These are phyloP conservation scores for Augochlorella aurata DNA, from an alignment of 2,888 invertebrate genomes.

Conservation along the genomic window DNA sequence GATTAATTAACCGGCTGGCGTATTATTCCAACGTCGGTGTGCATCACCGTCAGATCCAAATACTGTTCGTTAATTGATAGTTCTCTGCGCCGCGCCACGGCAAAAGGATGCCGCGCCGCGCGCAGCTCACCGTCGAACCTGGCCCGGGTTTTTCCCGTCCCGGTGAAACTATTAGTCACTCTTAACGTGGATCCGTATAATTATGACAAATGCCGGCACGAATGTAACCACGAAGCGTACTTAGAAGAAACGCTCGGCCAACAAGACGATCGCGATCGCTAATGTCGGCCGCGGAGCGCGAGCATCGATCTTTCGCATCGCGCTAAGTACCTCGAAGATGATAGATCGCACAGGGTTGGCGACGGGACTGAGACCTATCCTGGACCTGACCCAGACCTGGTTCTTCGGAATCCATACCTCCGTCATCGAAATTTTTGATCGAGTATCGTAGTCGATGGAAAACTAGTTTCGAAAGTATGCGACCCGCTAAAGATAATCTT, in stretches of 20 bases:
- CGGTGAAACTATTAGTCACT: conserved; percentile 34
- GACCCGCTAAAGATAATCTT: too few relatives aligned
- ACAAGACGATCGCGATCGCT: conserved; percentile 24
- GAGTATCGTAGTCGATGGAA: background rate
- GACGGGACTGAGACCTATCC: conserved; percentile 1
- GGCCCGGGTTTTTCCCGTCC: background rate
- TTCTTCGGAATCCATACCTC: background rate
- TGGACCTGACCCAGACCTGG: background rate
- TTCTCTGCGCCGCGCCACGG: background rate
- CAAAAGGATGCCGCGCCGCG: conserved; percentile 12
- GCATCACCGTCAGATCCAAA: conserved; percentile 40
- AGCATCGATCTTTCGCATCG: conserved; percentile 30
- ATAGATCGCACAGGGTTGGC: conserved; percentile 21
- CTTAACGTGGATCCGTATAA: conserved; percentile 26
- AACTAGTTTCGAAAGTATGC: background rate
- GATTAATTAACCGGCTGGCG: conserved; percentile 13
- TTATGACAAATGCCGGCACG: conserved; percentile 39
- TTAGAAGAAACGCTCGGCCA: conserved; percentile 30
- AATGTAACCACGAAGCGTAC: conserved; percentile 30
- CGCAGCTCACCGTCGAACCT: conserved; percentile 10
- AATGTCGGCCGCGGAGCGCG: conserved; percentile 7
- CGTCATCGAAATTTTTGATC: background rate
- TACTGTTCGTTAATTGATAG: conserved; percentile 33
- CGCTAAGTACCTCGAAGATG: conserved; percentile 28
- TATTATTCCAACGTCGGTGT: background rate